phyloP scores from a whole-genome alignment of 2,113 vertebrate species.

The Charadrius vociferus region DNA sequence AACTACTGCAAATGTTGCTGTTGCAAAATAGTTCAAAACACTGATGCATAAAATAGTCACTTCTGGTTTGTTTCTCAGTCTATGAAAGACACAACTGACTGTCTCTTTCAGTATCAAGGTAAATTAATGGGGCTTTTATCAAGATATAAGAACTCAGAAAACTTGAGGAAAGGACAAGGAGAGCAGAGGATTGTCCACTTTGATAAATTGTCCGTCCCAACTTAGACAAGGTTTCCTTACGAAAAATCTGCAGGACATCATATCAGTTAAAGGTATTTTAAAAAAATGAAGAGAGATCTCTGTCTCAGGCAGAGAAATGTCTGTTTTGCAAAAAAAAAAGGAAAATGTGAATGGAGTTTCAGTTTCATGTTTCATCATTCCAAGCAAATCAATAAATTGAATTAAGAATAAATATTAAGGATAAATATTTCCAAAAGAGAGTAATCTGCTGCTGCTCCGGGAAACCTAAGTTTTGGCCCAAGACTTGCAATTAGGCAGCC shows the following conservation, averaged over 20 bases:
- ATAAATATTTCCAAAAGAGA: not conserved
- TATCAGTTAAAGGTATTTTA: fast-evolving
- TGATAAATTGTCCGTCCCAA: not conserved
- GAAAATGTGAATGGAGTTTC: not conserved
- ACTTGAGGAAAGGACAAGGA: not conserved
- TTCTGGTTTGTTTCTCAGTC: not conserved
- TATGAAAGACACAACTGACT: not conserved
- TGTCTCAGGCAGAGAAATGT: not conserved
- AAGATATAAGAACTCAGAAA: not conserved
- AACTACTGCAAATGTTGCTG: not conserved
- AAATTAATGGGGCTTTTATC: not conserved
- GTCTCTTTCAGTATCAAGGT: not conserved
- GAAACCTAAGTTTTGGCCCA: not conserved
- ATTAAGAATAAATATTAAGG: not conserved
- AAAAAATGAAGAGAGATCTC: not conserved
- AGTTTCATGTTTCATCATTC: not conserved
- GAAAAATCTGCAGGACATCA: not conserved
- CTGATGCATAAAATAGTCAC: not conserved
- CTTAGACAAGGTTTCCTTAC: not conserved
- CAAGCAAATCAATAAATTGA: not conserved
- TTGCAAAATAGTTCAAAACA: not conserved
- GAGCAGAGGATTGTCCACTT: not conserved
- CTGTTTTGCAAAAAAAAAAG: not conserved
- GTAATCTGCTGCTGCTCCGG: not conserved
- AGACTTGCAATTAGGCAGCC: not conserved